A percentile compares a stretch with the other conserved stretches of the same genome.
Conservation (phyloP, 1,140 invertebrate species). For the Apis dorsata region DNA sequence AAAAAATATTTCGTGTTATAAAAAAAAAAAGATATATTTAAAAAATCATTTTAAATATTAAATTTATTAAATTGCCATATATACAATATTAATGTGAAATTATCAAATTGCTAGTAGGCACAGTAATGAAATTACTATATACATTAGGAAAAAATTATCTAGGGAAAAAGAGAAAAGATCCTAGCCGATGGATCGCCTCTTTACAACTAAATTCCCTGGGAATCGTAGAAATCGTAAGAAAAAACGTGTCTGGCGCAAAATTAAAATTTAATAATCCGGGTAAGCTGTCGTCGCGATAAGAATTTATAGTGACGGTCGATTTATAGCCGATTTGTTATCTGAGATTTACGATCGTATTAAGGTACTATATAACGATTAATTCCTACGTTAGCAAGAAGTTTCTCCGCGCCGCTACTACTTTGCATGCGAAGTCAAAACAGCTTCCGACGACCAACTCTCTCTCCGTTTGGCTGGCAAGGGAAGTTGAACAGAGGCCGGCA, state of each 20-base stretch:
- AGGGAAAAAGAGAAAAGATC: no score
- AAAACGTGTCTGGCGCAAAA: conserved; percentile 4
- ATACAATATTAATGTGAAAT: no score
- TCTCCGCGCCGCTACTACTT: neutral
- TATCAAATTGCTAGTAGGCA: no score
- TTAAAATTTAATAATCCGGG: conserved; percentile 35
- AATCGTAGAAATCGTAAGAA: neutral
- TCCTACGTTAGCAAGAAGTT: neutral
- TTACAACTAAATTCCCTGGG: no score
- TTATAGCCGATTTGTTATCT: conserved; percentile 24
- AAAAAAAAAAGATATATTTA: no score
- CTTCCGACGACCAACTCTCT: conserved; percentile 16
- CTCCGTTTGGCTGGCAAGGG: conserved; percentile 5
- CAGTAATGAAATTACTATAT: no score
- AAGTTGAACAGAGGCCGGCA: conserved; percentile 23
- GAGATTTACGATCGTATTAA: conserved; percentile 35
- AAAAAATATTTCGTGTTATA: no score
- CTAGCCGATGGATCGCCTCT: neutral
- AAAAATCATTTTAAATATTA: no score
- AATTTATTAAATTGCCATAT: no score
- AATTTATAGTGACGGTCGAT: conserved; percentile 22
- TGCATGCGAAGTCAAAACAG: conserved; percentile 39
- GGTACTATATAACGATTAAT: conserved; percentile 31
- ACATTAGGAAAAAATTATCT: no score
- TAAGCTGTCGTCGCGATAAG: conserved; percentile 18